Base-by-base conservation (phyloP, 1,140 invertebrate genomes). In the Ostrea edulis region DNA sequence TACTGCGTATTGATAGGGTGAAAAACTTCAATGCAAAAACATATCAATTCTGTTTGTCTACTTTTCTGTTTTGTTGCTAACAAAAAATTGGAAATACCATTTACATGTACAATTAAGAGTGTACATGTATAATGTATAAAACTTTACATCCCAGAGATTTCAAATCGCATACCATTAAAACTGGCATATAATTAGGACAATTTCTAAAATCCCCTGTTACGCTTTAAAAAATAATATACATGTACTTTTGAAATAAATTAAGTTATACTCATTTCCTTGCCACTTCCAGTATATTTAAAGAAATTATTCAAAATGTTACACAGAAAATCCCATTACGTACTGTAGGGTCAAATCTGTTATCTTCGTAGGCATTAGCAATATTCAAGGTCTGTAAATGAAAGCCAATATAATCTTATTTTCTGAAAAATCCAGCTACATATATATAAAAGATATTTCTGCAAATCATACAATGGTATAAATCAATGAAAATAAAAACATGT, bases 301-400 rank as follows among this genome's bases (percentile, higher is more conserved):
- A 62, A 58, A 58, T 58, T 58, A 58, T 17, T 58, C 20, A 58
- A 20, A 58, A 17, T 20, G 17, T 62, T 62, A 17, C 55, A 62
- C 7, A 44, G 35, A 62, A 62, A 62, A n/a, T 17, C 20, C 12
- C 25, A 25, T 81, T 17, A 94, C 94, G 91, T 94, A 94, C 93
- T 86, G 85, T 85, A 55, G 92, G 92, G 89, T 94, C 93, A 91
- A 95, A 95, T 95, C 95, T 95, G 97, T 94, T 90, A 94, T 95
- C 98, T 96, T 97, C 96, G 95, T 99, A 99, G 81, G 98, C 98
- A 95, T 99, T 98, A 51, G 98, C 97, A 95, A 99, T 99, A 95
- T 99, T 99, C 90, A 99, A 97, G 11, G 97, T 97, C 95, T 95
- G 90, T 25, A 94, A 93, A 88, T 81, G 85, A 82, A 91, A 90